Evolutionary conservation across 2,888 invertebrate genomes (phyloP).

Genomic region (Athetis lepigone): DNA sequence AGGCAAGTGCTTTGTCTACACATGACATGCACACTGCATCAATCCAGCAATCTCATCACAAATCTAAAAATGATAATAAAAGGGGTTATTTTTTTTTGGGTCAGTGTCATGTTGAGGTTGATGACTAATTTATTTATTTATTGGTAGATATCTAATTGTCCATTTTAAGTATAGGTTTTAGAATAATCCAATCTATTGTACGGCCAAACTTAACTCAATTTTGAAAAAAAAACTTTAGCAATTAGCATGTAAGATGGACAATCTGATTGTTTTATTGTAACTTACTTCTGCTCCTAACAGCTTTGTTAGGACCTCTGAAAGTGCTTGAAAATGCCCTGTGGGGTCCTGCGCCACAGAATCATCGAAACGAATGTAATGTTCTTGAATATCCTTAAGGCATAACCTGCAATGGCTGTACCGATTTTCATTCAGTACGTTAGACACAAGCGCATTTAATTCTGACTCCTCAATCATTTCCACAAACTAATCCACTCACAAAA

Average conservation of each 20-base stretch:
- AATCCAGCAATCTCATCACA: conserved; percentile 77
- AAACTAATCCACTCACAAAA: conserved; percentile 14
- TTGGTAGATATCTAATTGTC: no score
- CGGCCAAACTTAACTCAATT: no score
- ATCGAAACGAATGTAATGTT: conserved; percentile 76
- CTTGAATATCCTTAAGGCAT: conserved; percentile 77
- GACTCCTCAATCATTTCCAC: conserved; percentile 70
- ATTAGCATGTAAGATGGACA: no score
- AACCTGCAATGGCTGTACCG: conserved; percentile 84
- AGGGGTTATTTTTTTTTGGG: not conserved
- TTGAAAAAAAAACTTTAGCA: no score
- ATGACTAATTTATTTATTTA: no score
- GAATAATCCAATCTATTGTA: no score
- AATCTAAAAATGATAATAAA: conserved; percentile 72
- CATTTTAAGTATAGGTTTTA: no score
- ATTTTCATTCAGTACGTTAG: conserved; percentile 78
- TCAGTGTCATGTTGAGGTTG: not conserved
- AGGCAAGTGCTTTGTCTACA: conserved; percentile 71
- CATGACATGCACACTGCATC: conserved; percentile 81
- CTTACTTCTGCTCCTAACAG: conserved; percentile 75
- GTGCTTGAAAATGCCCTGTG: conserved; percentile 59
- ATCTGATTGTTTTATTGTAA: conserved; percentile 8
- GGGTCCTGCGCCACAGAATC: conserved; percentile 73
- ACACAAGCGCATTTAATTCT: conserved; percentile 75
- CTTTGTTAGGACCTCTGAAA: conserved; percentile 70